Conservation (phyloP, 2,797 vertebrate genomes). For the Parauchenoglanis ngamensis region DNA sequence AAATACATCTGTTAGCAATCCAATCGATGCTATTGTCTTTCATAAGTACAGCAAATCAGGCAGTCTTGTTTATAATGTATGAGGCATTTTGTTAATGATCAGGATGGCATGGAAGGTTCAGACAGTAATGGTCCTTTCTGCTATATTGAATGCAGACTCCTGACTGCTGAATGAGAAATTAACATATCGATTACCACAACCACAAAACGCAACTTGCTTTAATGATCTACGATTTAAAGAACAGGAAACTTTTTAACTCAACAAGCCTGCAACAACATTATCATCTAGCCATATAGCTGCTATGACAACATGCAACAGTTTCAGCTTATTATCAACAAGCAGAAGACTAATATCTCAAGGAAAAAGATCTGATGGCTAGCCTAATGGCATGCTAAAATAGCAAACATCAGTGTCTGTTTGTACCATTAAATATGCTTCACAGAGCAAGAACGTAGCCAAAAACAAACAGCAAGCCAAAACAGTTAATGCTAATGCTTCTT, state of each 20-base stretch:
- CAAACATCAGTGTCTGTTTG: background rate
- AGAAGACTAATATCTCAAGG: background rate
- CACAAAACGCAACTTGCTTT: background rate
- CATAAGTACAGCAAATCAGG: constrained; percentile 43
- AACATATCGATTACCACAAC: constrained; percentile 5
- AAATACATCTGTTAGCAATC: constrained; percentile 49
- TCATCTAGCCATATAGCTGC: background rate
- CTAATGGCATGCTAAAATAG: background rate
- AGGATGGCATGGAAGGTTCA: constrained; percentile 45
- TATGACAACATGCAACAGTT: constrained; percentile 22
- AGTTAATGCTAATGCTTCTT: constrained; percentile 14
- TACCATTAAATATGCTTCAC: background rate
- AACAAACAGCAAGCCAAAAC: constrained; percentile 4
- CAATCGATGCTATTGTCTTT: constrained; percentile 51
- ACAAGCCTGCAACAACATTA: background rate
- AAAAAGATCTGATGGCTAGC: background rate
- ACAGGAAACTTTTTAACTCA: constrained; percentile 15
- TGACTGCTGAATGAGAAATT: constrained; percentile 15
- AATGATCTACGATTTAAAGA: background rate
- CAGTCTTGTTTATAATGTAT: constrained; percentile 45
- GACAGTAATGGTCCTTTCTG: constrained; percentile 44
- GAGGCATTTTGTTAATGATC: constrained; percentile 53
- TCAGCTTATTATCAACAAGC: background rate
- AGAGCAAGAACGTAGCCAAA: background rate
- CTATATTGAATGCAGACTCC: constrained; percentile 29